Base-by-base conservation (phyloP, 2,888 invertebrate genomes). In the Eledona agricola region DNA sequence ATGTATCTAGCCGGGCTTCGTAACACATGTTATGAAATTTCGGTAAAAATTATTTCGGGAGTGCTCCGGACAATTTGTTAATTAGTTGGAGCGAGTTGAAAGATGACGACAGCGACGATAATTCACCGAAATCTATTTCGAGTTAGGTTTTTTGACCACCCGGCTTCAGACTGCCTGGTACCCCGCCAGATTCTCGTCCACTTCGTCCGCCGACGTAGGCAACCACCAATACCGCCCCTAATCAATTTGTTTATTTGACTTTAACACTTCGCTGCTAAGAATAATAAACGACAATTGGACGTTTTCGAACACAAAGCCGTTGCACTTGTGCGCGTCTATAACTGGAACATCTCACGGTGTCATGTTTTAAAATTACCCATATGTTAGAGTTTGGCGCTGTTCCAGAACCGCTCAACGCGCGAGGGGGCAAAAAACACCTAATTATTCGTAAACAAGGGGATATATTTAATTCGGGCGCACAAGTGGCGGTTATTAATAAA, bases 131-230 rank as follows among this genome's bases (percentile, higher is more conserved):
- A 37, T 11, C 23, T 37, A 37, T 37, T 37, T 37, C 15, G 3
- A 15, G 12, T n/a, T n/a, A 13, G 4, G 37, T 11, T 35, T 37
- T 37, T 37, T 23, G 37, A 37, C 37, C 37, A 11, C n/a, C 4
- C 37, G 12, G n/a, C 37, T 35, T 20, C 42, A 42, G 42, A 42
- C 42, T 13, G 42, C 42, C n/a, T 42, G 42, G 42, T 42, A 42
- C 42, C 42, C 7, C n/a, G n/a, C n/a, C n/a, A n/a, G n/a, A n/a
- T n/a, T n/a, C n/a, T n/a, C n/a, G n/a, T n/a, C n/a, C n/a, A n/a
- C n/a, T n/a, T n/a, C n/a, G n/a, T n/a, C n/a, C n/a, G n/a, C n/a
- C n/a, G n/a, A n/a, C n/a, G n/a, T n/a, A n/a, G n/a, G n/a, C n/a
- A n/a, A n/a, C n/a, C n/a, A n/a, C n/a, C n/a, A n/a, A n/a, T n/a